Evolutionary conservation across 2,888 invertebrate species (phyloP), one percentile per base, ranked within the genome.

Genomic region (Autographa pulchrina): DNA sequence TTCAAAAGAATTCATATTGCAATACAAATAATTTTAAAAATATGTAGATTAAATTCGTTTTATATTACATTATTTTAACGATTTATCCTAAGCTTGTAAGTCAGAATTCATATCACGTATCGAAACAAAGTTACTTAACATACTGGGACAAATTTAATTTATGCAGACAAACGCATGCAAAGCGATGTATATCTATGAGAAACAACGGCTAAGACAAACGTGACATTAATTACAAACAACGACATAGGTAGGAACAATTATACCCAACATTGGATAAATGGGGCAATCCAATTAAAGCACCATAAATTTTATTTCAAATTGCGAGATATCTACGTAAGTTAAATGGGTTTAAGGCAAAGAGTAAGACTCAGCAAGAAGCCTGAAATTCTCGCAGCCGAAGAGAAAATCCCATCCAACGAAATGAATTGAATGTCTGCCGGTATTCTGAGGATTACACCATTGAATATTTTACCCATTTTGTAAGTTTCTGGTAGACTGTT

Each of bases 331-430:
- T 73, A 71, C 70, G 64, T 62, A 61, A 70, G 65, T 14, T 48
- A 48, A 48, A n/a, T n/a, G 48, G 35, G 8, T 18, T 69, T 5
- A 62, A 64, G 63, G 65, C 69, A 70, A 77, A 65, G 74, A 62
- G 32, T 54, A 41, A 20, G 56, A 78, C 63, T 81, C 41, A 32
- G 70, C 74, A 77, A 86, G 86, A 87, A 82, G 88, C 85, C 85
- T 85, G 77, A 80, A 88, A 89, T 86, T 31, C 64, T 72, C 61
- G 61, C 4, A 79, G 77, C 80, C 81, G 80, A 85, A 77, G 82
- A 85, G 83, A 82, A 74, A 88, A 90, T 87, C 83, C 86, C 86
- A 85, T 90, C 86, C 79, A 80, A 68, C 66, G 80, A 85, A 88
- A 88, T 85, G 85, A 88, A 88, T 86, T 84, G 85, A 87, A 87